Evolutionary conservation across 2,888 invertebrate genomes (phyloP), one percentile per base, ranked within the genome.

Genomic region (Drosophila prolongata): DNA sequence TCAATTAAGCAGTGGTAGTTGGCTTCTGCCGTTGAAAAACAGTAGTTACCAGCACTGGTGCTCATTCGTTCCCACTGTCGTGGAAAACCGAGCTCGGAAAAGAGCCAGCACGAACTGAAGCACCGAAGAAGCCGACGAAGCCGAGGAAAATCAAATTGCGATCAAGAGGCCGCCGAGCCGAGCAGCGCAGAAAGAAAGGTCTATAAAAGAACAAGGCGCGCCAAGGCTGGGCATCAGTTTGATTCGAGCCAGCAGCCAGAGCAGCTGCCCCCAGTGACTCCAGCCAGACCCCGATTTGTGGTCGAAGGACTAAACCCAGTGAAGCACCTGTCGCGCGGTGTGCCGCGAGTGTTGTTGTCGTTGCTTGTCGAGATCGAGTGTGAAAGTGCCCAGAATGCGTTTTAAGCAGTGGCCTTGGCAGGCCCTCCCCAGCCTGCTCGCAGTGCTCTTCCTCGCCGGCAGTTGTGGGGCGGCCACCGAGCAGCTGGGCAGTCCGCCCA

Each of bases 201-300:
- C 91, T 91, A 92, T 92, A 92, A 91, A 92, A 92, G 91, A 91
- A 92, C 91, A 88, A 89, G 80, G 91, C 87, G 78, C 81, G 85
- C 87, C 87, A 89, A 87, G 84, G 78, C 81, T 76, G 66, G 79
- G 81, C 92, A 93, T 93, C 94, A 94, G 94, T 94, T 93, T 83
- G 89, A 93, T 93, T 93, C 92, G 93, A 92, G 92, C 90, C 91
- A 92, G 91, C 92, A 66, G 66, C 55, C 40, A 66, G 40, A 35
- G 47, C 65, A 34, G 47, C 61, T 50, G 55, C 65, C 42, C 24
- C 49, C 34, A 47, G 50, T 57, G 38, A 47, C 49, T 35, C 50
- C 35, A 34, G 47, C 50, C 35, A 34, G 47, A 40, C 50, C 55
- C 69, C 70, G 75, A 75, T 85, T 66, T 57, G 46, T 16, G 61